Base-by-base conservation (phyloP, 1,140 invertebrate genomes). In the Dendroctonus valens region DNA sequence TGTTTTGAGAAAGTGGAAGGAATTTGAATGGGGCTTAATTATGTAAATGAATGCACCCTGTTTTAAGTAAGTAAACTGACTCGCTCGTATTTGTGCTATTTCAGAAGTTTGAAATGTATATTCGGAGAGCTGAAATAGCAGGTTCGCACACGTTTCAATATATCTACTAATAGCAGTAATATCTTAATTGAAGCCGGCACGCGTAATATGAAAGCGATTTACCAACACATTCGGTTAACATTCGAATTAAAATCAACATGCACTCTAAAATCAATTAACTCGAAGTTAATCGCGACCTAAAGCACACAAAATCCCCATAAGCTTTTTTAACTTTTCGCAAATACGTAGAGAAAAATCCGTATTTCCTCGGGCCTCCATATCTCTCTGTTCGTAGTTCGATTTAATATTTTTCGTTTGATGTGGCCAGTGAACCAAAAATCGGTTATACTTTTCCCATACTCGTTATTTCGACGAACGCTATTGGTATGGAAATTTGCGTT, bases 371-470 rank as follows among this genome's bases (percentile, higher is more conserved):
- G 54, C 54, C 12, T 38, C 57, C 46, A 59, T 59, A 49, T 59
- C 57, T 49, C 11, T 26, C 26, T 26, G 26, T 26, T 26, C 26
- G 26, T 26, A 26, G 26, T 26, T 26, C 26, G 26, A 26, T 26
- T 26, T 26, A 26, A 26, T 26, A 26, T 26, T 26, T 3, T 26
- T 26, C 26, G 26, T 26, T 26, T 37, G 40, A 59, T 49, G 26
- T 49, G 57, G 57, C 41, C 57, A 59, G 42, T 49, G 57, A 59
- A 59, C 57, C 57, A 59, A 59, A 59, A 44, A 59, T 59, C 57
- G 57, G 57, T 49, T 37, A 59, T 59, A 26, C 12, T 26, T 59
- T 26, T 59, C 41, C 44, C 42, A 26, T 41, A 14, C 57, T 59
- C 41, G 38, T 26, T 49, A 48, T 26, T 59, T 38, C 37, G 44